Evolutionary conservation across 2,888 invertebrate genomes (phyloP), one percentile per base, ranked within the genome.

Genomic region (Autographa gamma): DNA sequence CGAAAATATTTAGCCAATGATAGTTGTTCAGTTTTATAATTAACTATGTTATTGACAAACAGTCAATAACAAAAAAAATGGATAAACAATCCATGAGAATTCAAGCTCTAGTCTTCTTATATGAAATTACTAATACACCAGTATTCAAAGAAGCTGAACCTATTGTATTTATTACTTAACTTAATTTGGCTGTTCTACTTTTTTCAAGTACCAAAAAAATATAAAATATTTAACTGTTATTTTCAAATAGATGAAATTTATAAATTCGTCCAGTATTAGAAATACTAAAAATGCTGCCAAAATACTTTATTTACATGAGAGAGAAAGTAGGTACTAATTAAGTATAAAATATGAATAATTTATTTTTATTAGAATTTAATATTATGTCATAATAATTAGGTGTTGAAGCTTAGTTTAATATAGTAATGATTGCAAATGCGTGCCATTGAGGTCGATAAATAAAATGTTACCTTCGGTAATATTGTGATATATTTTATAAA

Each of bases 401-500:
- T 66, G 14, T 1, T 16, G 54, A 18, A 74, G 64, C 74, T 32
- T 63, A 63, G 38, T 41, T 19, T 43, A 34, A 25, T 63, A 52
- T 63, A 34, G 58, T 60, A n/a, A 13, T 69, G 11, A 56, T 64
- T 31, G 0, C 60, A 48, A 75, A 41, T 4, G 19, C 16, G 70
- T 70, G 75, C 77, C 80, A 77, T 75, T 77, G 32, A 61, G 48
- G 48, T 63, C 63, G 71, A 52, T 64, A 19, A 31, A 34, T 66
- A 52, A 67, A 63, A 69, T 63, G 18, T 58, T 66, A 70, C 76
- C 75, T 74, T 70, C 66, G 73, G 69, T 66, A 74, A 56, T 13
- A 75, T 73, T 84, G 85, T 84, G 85, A 85, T 85, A 84, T 76
- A 48, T 77, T 63, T 74, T 77, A 58, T 71, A 70, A 68, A 70